Base-by-base conservation (phyloP, 2,888 invertebrate species). In the Pseudococcus viburni region DNA sequence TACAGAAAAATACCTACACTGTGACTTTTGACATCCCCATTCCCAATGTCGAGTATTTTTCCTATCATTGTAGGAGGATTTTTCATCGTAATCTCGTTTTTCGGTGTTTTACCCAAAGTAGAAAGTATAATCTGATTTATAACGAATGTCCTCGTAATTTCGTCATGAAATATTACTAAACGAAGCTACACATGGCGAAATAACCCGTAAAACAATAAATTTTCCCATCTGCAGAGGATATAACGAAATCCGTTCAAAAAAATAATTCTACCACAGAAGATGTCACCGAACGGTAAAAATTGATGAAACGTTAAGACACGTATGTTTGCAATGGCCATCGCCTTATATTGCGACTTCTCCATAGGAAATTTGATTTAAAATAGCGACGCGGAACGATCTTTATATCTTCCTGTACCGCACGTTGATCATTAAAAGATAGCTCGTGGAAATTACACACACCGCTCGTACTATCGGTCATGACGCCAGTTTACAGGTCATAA, bases 401-500 rank as follows among this genome's bases (percentile, higher is more conserved):
- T 73, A 73, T 33, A 73, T 73, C 73, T 73, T 73, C 73, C 73
- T 73, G 39, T 73, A 73, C 33, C 17, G n/a, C 5, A n/a, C 15
- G 73, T 33, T 73, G 39, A 73, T 73, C 73, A 33, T 73, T 73
- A 73, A 64, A 73, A 73, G 73, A 73, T 73, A 73, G 73, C 33
- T 73, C 73, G 73, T 73, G 73, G 73, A 73, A 73, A 73, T 73
- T 73, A 3, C 33, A 33, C 73, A 15, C 26, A n/a, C 73, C 0
- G 39, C 15, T 73, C 26, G 33, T 73, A 73, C 6, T 73, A 73
- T 73, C 73, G 73, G 73, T 73, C 73, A 73, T 73, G 33, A 73
- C 11, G 73, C 73, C 73, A 33, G 73, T 73, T 73, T 73, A 73
- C 73, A 33, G 73, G 73, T 73, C 73, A 73, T 73, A 73, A 73